Evolutionary conservation across 2,113 vertebrate genomes (phyloP), one percentile per base, ranked within the genome.

Genomic region (Fukomys damarensis): DNA sequence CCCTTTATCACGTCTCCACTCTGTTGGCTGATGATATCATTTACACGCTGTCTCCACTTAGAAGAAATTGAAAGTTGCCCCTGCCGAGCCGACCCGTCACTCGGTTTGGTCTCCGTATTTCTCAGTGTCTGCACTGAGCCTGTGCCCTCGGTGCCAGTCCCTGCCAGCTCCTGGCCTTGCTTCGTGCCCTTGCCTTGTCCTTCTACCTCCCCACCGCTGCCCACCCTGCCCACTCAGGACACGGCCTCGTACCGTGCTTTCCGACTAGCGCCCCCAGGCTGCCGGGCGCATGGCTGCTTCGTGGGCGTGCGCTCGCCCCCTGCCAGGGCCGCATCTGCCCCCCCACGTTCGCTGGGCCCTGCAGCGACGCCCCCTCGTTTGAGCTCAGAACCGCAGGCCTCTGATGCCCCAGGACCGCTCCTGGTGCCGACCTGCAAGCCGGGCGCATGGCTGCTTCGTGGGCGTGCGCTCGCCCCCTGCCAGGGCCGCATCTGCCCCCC

Each of bases 351-450:
- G n/a, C 41, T 76, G 85, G 43, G 35, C 22, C 20, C 20, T 66
- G 6, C 20, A 52, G 1, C 0, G 0, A 26, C 35, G 5, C 20
- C 52, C 22, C 13, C n/a, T 70, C 9, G 9, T 91, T 82, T 95
- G 46, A 65, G 24, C 56, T 17, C 35, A 38, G 13, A 38, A 66
- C 30, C 59, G n/a, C 20, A 86, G 79, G 35, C 17, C 87, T 61
- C 77, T 24, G n/a, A 56, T 32, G 38, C 22, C 26, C 19, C n/a
- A 22, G 30, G 32, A n/a, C 19, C 58, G 70, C 90, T 80, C 32
- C 30, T 7, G 16, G 2, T 46, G 19, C 38, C 13, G 2, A 2
- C 54, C 41, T 16, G 35, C 3, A 38, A 1, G 19, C 16, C 0
- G 5, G n/a, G n/a, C n/a, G n/a, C n/a, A n/a, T n/a, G n/a, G n/a